Evolutionary conservation across 2,888 invertebrate genomes (phyloP).

Genomic region (Sesamia inferens): DNA sequence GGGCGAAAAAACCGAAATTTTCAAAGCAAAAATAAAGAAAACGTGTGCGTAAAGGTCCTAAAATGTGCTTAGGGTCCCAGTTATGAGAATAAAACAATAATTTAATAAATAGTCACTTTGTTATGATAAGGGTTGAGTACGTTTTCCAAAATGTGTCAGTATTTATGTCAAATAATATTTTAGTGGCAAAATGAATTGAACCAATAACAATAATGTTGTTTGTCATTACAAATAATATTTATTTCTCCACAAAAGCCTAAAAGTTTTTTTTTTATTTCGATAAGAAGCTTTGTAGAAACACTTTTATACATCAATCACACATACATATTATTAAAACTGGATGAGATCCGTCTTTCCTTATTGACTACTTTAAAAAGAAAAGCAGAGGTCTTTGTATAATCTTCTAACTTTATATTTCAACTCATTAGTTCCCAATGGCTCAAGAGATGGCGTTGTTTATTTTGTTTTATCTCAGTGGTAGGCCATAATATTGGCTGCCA

Average conservation of each 20-base stretch:
- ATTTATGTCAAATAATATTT: neutral
- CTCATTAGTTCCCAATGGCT: no score
- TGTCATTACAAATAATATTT: neutral
- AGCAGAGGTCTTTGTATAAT: no score
- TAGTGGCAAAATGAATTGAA: neutral
- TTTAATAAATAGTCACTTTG: neutral
- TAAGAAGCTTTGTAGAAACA: neutral
- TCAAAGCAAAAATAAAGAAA: neutral
- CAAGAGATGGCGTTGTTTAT: no score
- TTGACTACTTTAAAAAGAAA: no score
- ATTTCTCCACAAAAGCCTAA: slow-evolving; percentile 6
- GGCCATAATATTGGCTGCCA: no score
- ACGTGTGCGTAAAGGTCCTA: neutral
- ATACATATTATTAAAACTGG: neutral
- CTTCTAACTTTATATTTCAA: no score
- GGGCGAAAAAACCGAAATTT: neutral
- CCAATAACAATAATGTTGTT: neutral
- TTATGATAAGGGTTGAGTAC: neutral
- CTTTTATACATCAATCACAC: neutral
- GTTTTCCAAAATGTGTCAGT: neutral
- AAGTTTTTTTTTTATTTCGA: neutral
- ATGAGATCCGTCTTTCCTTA: neutral
- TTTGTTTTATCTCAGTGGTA: no score
- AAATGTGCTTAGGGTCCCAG: neutral
- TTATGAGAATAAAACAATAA: neutral